Base-by-base conservation (phyloP, 2,797 vertebrate genomes). In the Sebastes reedi region DNA sequence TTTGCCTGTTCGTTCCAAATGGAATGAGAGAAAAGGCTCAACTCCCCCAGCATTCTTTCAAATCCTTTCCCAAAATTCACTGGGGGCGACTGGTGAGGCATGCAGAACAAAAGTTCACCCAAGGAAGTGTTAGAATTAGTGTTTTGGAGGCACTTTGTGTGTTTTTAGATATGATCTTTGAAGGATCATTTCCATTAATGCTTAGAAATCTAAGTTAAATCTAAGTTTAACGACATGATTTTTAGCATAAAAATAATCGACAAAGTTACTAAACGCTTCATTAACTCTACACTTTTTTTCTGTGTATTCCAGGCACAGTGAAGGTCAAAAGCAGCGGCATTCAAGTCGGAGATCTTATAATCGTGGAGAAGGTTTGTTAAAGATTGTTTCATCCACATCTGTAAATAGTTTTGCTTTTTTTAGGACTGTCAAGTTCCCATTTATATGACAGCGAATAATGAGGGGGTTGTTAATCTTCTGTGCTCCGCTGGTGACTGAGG, bases 291-390 rank as follows among this genome's bases (percentile, higher is more conserved):
- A 9, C 32, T 79, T 32, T 50, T 83, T 6, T 82, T 85, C 64
- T 85, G 42, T 85, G 54, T 79, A 8, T 92, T 84, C 60, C 93
- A 99, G 99, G 99, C 58, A 99, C 98, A 0, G 95, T 98, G 87
- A 99, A 99, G 91, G 98, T 99, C 91, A 99, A 99, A 95, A 99
- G 99, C 88, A 98, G 97, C n/a, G 96, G 92, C 34, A 99, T 99
- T 88, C 99, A 99, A 95, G 99, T 99, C 3, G 99, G 99, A 16
- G 99, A 99, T 80, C 97, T 99, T n/a, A 97, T 99, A 90, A 97
- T 99, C 22, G 97, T 99, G n/a, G 99, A 99, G 83, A 99, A 99
- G 98, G 98, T 99, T 95, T 80, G 92, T 87, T 25, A 59, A 46
- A 72, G 32, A 66, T 81, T 54, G 16, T 85, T 84, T 81, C 29